Base-by-base conservation (phyloP, 2,113 vertebrate genomes). In the Osmerus mordax region DNA sequence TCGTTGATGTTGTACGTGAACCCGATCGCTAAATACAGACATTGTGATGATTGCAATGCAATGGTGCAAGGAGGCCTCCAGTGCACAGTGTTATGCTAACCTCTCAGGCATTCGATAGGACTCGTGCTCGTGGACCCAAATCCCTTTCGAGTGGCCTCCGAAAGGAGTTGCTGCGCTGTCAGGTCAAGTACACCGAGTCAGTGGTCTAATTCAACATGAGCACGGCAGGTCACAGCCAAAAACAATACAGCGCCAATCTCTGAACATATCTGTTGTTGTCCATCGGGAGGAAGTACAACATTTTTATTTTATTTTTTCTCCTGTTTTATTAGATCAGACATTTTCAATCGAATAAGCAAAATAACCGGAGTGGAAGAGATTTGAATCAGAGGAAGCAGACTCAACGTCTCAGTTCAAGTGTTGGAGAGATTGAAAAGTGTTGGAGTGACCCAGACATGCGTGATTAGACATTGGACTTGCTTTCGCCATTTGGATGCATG, bases 281-380 rank as follows among this genome's bases (percentile, higher is more conserved):
- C 78, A 77, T 21, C 70, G 65, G 66, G 55, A 75, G 81, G 79
- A 87, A 78, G 77, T 68, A 62, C 67, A 63, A 47, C 41, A n/a
- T 9, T 4, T 36, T 36, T 32, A 0, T 80, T 66, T 67, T 81
- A n/a, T 41, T 62, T 69, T 80, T 78, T 70, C 71, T 73, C 72
- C 74, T 67, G 51, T 79, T 83, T 29, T 80, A 87, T 91, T 87
- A 69, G 74, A 86, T 86, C 61, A 83, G 86, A 90, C 87, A 79
- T 83, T 73, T 78, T 87, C 84, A 80, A 85, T 87, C 83, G 83
- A 84, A 86, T 55, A 56, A 53, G 74, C 74, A 36, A 63, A 66
- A 75, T 71, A 51, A 83, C 81, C 87, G 83, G 69, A 58, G 76
- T 61, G 79, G 65, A 80, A 11, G 19, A 73, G 74, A 77, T 67